Percentiles rank a stretch among this genome's conserved stretches.
These are phyloP conservation scores for Diglossa cyanea DNA, from an alignment of 2,797 vertebrate genomes.

Conservation along the genomic window DNA sequence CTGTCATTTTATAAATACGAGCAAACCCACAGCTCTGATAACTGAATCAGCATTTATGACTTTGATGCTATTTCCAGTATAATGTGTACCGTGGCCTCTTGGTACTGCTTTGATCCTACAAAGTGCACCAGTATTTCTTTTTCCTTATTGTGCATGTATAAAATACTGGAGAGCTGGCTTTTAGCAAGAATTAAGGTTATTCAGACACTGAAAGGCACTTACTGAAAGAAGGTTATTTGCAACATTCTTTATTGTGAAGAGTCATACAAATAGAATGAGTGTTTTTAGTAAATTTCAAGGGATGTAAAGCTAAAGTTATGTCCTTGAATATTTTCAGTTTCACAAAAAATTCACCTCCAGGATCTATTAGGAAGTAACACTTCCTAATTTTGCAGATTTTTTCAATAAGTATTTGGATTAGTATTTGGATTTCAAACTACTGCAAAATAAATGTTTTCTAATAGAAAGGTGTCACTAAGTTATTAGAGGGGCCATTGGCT, in stretches of 20 bases:
- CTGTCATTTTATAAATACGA: constrained; percentile 18
- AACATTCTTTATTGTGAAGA: background rate
- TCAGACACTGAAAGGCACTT: background rate
- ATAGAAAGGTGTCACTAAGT: background rate
- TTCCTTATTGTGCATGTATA: background rate
- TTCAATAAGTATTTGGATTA: background rate
- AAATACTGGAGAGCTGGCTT: background rate
- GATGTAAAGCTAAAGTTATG: background rate
- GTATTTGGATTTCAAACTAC: background rate
- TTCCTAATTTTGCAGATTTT: background rate
- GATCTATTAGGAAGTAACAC: background rate
- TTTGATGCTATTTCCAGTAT: constrained; percentile 29
- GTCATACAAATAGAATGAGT: background rate
- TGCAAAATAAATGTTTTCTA: background rate
- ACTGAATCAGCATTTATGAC: constrained; percentile 37
- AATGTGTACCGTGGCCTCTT: background rate
- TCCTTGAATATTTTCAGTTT: background rate
- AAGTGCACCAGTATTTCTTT: background rate
- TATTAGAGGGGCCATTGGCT: background rate
- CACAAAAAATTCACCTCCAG: background rate
- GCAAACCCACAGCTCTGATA: background rate
- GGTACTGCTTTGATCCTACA: background rate
- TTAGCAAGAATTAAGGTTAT: background rate
- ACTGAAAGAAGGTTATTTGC: background rate
- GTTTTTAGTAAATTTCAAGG: background rate